Percentiles rank a stretch among this genome's conserved stretches.
These are phyloP conservation scores for Upupa epops DNA, from an alignment of 2,113 vertebrate species.

Conservation along the genomic window DNA sequence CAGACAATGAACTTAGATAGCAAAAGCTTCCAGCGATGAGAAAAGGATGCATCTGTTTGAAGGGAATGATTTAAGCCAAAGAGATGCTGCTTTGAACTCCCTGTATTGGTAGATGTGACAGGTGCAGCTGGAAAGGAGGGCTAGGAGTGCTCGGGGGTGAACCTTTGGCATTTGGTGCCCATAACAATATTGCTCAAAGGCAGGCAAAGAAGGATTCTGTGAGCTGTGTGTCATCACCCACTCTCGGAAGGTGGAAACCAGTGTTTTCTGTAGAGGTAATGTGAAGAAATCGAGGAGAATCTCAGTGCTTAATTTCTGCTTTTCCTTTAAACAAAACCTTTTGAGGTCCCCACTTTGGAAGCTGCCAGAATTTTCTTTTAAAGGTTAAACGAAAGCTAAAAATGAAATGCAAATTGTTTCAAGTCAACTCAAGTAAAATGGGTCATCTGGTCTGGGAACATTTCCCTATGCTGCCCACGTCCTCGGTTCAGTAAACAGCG, in stretches of 20 bases:
- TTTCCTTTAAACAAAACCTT: background rate
- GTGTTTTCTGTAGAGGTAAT: background rate
- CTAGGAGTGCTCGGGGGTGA: background rate
- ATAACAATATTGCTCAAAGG: background rate
- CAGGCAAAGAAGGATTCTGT: background rate
- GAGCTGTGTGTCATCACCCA: background rate
- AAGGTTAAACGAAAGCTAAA: constrained; percentile 6
- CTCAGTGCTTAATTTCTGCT: background rate
- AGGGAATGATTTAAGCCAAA: background rate
- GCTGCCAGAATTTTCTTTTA: background rate
- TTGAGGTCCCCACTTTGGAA: background rate
- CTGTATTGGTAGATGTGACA: background rate
- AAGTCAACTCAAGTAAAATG: background rate
- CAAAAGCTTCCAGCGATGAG: background rate
- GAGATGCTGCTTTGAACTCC: background rate
- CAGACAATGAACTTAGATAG: background rate
- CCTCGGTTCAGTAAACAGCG: background rate
- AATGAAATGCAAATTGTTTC: constrained; percentile 8
- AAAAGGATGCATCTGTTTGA: background rate
- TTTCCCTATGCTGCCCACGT: background rate
- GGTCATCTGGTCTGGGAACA: background rate
- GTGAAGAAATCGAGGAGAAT: background rate
- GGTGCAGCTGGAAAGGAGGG: background rate
- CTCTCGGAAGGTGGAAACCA: background rate
- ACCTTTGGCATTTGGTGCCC: background rate